Percentiles rank a stretch among this genome's conserved stretches.
These are phyloP conservation scores for Eubasilissa regina DNA, from an alignment of 1,140 invertebrate genomes.

Conservation along the genomic window DNA sequence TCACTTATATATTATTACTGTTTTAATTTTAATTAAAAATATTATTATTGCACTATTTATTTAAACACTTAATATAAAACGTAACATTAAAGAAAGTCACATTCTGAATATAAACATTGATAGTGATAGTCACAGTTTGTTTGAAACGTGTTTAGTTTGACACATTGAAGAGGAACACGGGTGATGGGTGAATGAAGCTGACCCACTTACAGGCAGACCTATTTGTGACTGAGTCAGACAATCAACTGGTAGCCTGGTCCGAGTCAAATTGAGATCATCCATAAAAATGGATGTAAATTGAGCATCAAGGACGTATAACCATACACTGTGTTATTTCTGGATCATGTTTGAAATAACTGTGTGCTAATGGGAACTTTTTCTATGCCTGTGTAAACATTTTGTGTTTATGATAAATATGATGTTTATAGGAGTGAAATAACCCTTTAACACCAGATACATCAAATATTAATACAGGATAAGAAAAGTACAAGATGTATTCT, in stretches of 20 bases:
- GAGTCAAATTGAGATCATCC: constrained; percentile 28
- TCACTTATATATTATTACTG: no score
- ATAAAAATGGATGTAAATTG: constrained; percentile 49
- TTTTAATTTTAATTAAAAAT: no score
- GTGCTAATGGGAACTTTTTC: constrained; percentile 9
- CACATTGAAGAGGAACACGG: no score
- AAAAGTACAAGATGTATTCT: no score
- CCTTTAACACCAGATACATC: background rate
- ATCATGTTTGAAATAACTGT: constrained; percentile 4
- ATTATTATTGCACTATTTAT: no score
- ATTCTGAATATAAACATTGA: no score
- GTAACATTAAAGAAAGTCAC: no score
- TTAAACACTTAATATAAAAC: no score
- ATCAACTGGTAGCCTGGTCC: constrained; percentile 8
- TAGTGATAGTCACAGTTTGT: no score
- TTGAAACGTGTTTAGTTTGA: no score
- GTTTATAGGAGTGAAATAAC: background rate
- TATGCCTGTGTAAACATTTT: background rate
- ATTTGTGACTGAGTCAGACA: background rate
- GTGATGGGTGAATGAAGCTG: no score
- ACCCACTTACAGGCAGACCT: background rate
- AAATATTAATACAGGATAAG: no score
- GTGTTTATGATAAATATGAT: constrained; percentile 6
- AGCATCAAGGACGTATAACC: constrained; percentile 48
- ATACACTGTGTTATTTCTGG: constrained; percentile 35